Base-by-base conservation (phyloP, 2,797 vertebrate genomes). In the Sebastes steindachneri region DNA sequence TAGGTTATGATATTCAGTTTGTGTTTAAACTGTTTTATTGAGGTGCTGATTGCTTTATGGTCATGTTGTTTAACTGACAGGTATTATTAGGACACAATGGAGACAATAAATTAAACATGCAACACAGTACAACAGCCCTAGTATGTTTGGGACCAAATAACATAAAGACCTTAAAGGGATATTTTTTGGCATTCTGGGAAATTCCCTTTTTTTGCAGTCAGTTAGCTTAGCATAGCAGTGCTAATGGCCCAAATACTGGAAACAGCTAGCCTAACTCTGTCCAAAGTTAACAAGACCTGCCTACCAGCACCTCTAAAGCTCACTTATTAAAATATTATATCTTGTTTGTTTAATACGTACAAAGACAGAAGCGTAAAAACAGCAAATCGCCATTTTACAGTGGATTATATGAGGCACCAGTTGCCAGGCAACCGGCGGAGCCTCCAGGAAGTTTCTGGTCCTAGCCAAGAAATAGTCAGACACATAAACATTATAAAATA, bases 201-300 rank as follows among this genome's bases (percentile, higher is more conserved):
- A 4, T 19, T 29, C 3, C 25, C 7, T 58, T 29, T 41, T 28
- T 14, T 37, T 51, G 8, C 41, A 19, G 8, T 12, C n/a, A 11
- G 28, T 19, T 10, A 58, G 7, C 7, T 25, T 35, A 35, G 37
- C n/a, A 41, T 54, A 41, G 45, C 31, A 53, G 14, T 15, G 29
- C 45, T 12, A 57, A 48, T 2, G 7, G 37, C 8, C 4, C 37
- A 59, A 28, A 59, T 9, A n/a, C 48, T n/a, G 26, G 4, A 37
- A 69, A 58, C 4, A 17, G 19, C 7, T 60, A 10, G 0, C 10
- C 9, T 12, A 23, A 4, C 14, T 59, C 7, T 14, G 19, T 15
- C 26, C 1, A 25, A 25, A 63, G 15, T 0, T 0, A 17, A 35
- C 59, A n/a, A n/a, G 59, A 33, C 14, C 0, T 14, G 9, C 19